A percentile compares a stretch with the other conserved stretches of the same genome.
phyloP scores from a whole-genome alignment of 1,140 invertebrate species.

The Pseudomyrmex flavicornis region DNA sequence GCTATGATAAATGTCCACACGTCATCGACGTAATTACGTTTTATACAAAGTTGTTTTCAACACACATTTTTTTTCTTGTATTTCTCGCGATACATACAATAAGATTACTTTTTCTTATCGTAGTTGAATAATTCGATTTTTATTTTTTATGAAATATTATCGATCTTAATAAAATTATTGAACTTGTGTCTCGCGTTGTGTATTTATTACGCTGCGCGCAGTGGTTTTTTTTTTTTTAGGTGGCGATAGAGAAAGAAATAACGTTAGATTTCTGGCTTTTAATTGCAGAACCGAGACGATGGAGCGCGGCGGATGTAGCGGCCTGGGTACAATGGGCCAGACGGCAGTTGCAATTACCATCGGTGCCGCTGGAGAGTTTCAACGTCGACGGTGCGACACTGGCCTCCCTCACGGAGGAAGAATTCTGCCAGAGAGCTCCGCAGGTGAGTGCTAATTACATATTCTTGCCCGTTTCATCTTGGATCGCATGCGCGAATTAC shows the following conservation, averaged over 20 bases:
- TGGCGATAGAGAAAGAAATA: not conserved
- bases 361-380: constrained; percentile 90
- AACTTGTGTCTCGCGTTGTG: too few relatives aligned
- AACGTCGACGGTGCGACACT: constrained; percentile 92
- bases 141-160: too few relatives aligned
- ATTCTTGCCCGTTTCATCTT: not conserved
- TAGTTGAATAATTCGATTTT: not conserved
- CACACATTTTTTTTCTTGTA: not conserved
- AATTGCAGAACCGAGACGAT: constrained; percentile 92
- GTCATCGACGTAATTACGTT: constrained; percentile 33
- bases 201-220: too few relatives aligned
- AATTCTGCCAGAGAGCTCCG: constrained; percentile 92
- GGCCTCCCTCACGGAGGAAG: constrained; percentile 92
- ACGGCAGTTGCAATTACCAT: constrained; percentile 90
- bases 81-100: too few relatives aligned
- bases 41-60: constrained; percentile 5
- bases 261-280: constrained; percentile 59
- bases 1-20: constrained; percentile 29
- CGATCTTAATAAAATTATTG: too few relatives aligned
- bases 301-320: constrained; percentile 93
- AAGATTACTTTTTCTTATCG: not conserved
- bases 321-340: constrained; percentile 95
- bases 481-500: not conserved
- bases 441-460: constrained; percentile 86
- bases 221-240: not conserved